Evolutionary conservation across 2,888 invertebrate genomes (phyloP).

Genomic region (Candidula unifasciata): DNA sequence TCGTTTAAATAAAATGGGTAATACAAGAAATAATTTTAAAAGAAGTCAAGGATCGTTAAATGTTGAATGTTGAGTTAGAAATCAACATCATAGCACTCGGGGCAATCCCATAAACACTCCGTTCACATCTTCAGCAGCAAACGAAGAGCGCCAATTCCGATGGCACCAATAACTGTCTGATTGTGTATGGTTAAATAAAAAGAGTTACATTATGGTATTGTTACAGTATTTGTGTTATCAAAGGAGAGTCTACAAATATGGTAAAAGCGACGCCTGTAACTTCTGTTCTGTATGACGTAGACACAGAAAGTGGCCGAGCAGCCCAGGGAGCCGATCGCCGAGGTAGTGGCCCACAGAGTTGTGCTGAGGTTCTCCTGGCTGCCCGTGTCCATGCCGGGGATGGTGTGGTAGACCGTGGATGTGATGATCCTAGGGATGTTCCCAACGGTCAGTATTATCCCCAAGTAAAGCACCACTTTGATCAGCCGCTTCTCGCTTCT

Average conservation of each 20-base stretch:
- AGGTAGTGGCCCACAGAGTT: not conserved
- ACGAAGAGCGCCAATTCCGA: no score
- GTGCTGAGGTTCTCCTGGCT: not conserved
- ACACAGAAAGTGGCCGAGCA: not conserved
- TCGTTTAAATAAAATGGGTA: no score
- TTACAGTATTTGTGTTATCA: no score
- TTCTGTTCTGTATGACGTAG: not conserved
- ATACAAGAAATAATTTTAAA: no score
- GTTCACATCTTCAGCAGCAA: no score
- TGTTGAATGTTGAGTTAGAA: no score
- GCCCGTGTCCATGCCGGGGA: conserved; percentile 1
- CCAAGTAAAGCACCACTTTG: not conserved
- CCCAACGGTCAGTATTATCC: not conserved
- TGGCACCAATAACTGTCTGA: no score
- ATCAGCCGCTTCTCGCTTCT: not conserved
- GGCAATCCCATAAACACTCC: no score
- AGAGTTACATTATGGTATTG: no score
- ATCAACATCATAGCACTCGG: no score
- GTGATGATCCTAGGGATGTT: not conserved
- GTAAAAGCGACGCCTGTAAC: not conserved
- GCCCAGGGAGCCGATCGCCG: not conserved
- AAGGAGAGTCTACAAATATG: not conserved
- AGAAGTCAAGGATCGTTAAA: no score
- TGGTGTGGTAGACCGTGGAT: not conserved
- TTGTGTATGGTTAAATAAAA: no score